A percentile compares a stretch with the other conserved stretches of the same genome.
Evolutionary conservation across 2,888 invertebrate species (phyloP).

Genomic region (Himalopsyche kuldschensis): DNA sequence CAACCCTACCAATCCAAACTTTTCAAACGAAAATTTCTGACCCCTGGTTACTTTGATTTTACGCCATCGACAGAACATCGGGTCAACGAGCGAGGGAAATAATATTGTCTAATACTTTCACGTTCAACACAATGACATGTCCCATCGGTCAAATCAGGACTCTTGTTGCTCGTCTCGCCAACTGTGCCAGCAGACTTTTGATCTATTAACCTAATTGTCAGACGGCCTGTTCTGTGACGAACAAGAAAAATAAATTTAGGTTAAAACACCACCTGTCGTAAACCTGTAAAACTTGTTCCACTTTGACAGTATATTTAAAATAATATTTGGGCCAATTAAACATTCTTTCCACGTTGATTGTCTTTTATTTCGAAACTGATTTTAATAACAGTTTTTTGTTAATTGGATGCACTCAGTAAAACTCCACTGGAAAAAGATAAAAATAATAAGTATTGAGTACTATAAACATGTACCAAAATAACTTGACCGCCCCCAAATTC

Average conservation of each 20-base stretch:
- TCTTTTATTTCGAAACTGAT: neutral
- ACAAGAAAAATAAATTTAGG: neutral
- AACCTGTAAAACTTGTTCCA: neutral
- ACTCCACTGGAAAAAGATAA: no score
- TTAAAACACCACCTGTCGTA: neutral
- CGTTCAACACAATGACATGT: neutral
- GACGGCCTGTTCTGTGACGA: neutral
- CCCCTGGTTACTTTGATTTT: no score
- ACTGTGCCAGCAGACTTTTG: slow-evolving; percentile 8
- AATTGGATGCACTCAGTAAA: no score
- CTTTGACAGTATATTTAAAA: neutral
- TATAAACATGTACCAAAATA: no score
- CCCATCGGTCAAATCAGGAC: neutral
- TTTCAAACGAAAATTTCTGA: no score
- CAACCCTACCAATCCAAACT: no score
- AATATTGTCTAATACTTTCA: neutral
- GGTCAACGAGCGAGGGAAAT: no score
- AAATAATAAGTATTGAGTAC: no score
- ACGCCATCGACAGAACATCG: no score
- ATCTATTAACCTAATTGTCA: slow-evolving; percentile 13
- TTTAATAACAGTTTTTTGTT: no score
- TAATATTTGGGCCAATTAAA: neutral
- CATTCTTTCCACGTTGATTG: neutral
- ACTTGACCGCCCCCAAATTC: no score
- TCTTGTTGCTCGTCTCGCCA: neutral